phyloP scores from a whole-genome alignment of 2,888 invertebrate genomes.

The Panzeria rudis region DNA sequence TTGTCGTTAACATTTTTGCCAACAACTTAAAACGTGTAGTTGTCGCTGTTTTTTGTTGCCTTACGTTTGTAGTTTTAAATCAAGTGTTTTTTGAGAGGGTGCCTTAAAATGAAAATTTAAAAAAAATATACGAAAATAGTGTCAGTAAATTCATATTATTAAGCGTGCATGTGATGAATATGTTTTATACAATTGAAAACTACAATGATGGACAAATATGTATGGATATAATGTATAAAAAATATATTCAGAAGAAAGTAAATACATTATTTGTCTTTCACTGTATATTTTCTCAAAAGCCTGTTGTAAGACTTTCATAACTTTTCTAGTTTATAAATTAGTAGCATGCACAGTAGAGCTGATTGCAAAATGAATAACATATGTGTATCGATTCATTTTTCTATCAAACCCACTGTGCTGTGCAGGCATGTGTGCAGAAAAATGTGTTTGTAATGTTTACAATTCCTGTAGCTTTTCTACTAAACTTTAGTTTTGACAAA shows the following conservation, averaged over 20 bases:
- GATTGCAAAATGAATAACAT: background rate
- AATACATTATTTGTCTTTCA: background rate
- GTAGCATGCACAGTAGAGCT: background rate
- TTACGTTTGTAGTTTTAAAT: slow-evolving; percentile 53
- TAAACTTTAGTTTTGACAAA: slow-evolving; percentile 7
- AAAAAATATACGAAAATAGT: slow-evolving; percentile 19
- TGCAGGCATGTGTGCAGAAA: background rate
- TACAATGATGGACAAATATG: slow-evolving; percentile 8
- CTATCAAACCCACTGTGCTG: background rate
- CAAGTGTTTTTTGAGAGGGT: slow-evolving; percentile 45
- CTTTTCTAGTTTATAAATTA: background rate
- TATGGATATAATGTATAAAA: too few relatives aligned
- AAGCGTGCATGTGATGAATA: slow-evolving; percentile 5
- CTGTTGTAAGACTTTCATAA: background rate
- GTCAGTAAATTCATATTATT: slow-evolving; percentile 17
- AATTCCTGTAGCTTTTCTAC: background rate
- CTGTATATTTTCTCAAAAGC: background rate
- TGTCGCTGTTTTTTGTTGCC: slow-evolving; percentile 2
- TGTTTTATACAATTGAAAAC: slow-evolving; percentile 9
- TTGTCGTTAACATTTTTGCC: slow-evolving; percentile 81
- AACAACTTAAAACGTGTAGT: slow-evolving; percentile 79
- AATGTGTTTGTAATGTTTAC: background rate
- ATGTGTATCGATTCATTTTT: too few relatives aligned
- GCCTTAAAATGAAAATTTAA: background rate
- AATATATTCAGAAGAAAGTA: background rate